These are phyloP conservation scores for Mesorhabditis belari DNA, from an alignment of 2,888 invertebrate genomes.

Conservation along the genomic window DNA sequence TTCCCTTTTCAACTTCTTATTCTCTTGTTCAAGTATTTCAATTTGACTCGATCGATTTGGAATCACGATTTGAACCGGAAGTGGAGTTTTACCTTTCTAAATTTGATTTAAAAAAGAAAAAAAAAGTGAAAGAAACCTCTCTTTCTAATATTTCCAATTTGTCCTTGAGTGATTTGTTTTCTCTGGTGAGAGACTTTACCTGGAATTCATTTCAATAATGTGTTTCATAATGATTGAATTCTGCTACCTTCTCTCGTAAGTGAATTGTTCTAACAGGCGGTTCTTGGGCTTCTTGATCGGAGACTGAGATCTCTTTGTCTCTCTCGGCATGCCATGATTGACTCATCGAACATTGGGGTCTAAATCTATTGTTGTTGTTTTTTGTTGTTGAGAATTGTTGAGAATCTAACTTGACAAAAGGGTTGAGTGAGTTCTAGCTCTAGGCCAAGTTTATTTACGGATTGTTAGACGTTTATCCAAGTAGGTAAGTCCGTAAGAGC, in stretches of 20 bases:
- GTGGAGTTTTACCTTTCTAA: neutral
- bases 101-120: neutral
- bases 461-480: too few relatives aligned
- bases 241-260: conserved; percentile 24
- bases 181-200: conserved; percentile 11
- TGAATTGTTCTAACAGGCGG: neutral
- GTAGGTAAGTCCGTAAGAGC: too few relatives aligned
- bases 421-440: too few relatives aligned
- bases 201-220: neutral
- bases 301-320: neutral
- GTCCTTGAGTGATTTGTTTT: conserved; percentile 18
- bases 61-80: neutral
- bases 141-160: conserved; percentile 5
- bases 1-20: neutral
- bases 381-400: too few relatives aligned
- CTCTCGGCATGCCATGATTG: conserved; percentile 25
- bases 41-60: neutral
- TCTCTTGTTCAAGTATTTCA: neutral
- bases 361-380: too few relatives aligned
- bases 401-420: too few relatives aligned
- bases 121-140: neutral
- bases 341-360: conserved; percentile 20
- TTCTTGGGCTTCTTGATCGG: neutral
- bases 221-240: too few relatives aligned
- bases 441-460: too few relatives aligned